Base-by-base conservation (phyloP, 1,140 invertebrate genomes). In the Phocides pigmalion region DNA sequence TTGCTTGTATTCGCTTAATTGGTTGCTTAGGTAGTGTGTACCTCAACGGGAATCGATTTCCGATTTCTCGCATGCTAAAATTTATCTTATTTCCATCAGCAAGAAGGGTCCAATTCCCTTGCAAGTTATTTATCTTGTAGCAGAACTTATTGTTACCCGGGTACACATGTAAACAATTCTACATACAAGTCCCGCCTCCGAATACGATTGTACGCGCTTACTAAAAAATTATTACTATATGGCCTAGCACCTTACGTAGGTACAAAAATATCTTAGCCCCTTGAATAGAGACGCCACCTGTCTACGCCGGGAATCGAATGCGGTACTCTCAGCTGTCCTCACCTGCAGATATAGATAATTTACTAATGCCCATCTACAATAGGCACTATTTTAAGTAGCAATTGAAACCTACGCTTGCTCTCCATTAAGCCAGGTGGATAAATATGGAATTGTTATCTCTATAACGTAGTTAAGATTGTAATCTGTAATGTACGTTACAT, bases 1-100 rank as follows among this genome's bases (percentile, higher is more conserved):
- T 70, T 74, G 71, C 74, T 73, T 71, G 69, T 72, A 74, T 58
- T 28, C 68, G 66, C 66, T 83, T 87, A 85, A 87, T 87, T 87
- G 79, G 76, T 74, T 72, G 68, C 62, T 82, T 80, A 81, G 71
- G 74, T 77, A 79, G 64, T 49, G 58, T 64, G 64, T 65, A 62
- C 28, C 14, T 6, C 9, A n/a, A 15, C 32, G 17, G 35, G 46
- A 59, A 49, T 28, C 37, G 39, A 37, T 12, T 17, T 42, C 20
- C 19, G 5, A 16, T 19, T 14, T 35, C 14, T 15, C 2, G 15
- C 14, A 32, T 11, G 11, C 28, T 15, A 20, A 14, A 20, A 39
- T 35, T 28, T 4, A 35, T 14, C 14, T 2, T 22, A 47, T 47
- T 41, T 11, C 6, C 37, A 19, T 17, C 17, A 4, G 0, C 22